Base-by-base conservation (phyloP, 2,797 vertebrate genomes). In the Gadopsis marmoratus region DNA sequence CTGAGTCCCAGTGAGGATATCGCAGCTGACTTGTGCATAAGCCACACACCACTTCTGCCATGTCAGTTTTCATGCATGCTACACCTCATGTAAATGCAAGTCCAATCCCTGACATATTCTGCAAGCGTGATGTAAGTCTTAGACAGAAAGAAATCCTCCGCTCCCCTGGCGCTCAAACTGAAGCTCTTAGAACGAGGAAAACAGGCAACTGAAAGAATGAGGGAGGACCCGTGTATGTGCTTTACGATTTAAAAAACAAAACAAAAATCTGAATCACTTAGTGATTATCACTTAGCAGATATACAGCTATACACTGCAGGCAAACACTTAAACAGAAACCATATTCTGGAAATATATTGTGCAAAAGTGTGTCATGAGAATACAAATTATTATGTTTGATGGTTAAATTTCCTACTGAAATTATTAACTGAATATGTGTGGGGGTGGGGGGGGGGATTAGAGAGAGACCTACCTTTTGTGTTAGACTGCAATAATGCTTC, bases 71-170 rank as follows among this genome's bases (percentile, higher is more conserved):
- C 66, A 73, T 70, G 77, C 74, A 62, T 33, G 2, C 64, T 56
- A 23, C 61, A 33, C 45, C 71, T 81, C 67, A 71, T 89, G 71
- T 72, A 78, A 85, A 88, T 43, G 66, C 74, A 39, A 64, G 78
- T 84, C 78, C 64, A 76, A 70, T 89, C 81, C 67, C 73, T 84
- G 89, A 91, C 84, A 91, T 72, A 37, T 81, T 85, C 72, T 88
- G 92, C 90, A 89, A 93, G 80, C 2, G 81, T 92, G 92, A 91
- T 91, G 89, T 89, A 92, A 94, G 88, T 67, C 43, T 7, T 64
- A 79, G 89, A 92, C 84, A 89, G 84, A 88, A 59, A 82, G 70
- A 74, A 84, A 84, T 83, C 77, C 81, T 86, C 37, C 14, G 48
- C 76, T 82, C 76, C 89, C 88, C 70, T 35, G 39, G 70, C 63